A percentile compares a stretch with the other conserved stretches of the same genome.
These are phyloP conservation scores for Botrylloides violaceus DNA, from an alignment of 23 tunicate genomes.

Conservation along the genomic window DNA sequence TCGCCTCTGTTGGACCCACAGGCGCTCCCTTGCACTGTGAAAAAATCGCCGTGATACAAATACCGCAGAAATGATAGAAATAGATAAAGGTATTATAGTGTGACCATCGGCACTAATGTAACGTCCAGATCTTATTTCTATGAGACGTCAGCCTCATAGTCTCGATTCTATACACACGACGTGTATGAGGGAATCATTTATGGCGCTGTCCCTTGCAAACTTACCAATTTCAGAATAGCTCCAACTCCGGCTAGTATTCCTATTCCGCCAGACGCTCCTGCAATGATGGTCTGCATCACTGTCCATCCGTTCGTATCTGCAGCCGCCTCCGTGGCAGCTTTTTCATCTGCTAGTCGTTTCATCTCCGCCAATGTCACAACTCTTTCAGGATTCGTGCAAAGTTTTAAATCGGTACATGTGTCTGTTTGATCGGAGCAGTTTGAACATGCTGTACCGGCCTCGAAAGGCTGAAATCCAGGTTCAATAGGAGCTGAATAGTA, in stretches of 20 bases:
- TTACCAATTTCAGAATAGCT: background rate
- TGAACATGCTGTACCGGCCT: constrained; percentile 1
- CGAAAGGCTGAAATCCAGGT: constrained; percentile 2
- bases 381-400: background rate
- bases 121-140: no score
- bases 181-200: background rate
- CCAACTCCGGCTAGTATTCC: constrained; percentile 3
- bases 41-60: no score
- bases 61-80: no score
- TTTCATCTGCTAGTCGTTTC: background rate
- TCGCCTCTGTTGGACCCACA: background rate
- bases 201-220: no score
- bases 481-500: background rate
- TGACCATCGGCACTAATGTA: no score
- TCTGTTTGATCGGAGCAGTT: constrained; percentile 2
- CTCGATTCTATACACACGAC: no score
- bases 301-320: constrained; percentile 1
- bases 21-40: background rate
- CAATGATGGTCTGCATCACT: background rate
- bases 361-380: background rate
- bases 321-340: background rate
- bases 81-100: no score
- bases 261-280: constrained; percentile 7
- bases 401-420: constrained; percentile 7
- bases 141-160: no score